Evolutionary conservation across 2,888 invertebrate genomes (phyloP), one percentile per base, ranked within the genome.

Genomic region (Actias luna): DNA sequence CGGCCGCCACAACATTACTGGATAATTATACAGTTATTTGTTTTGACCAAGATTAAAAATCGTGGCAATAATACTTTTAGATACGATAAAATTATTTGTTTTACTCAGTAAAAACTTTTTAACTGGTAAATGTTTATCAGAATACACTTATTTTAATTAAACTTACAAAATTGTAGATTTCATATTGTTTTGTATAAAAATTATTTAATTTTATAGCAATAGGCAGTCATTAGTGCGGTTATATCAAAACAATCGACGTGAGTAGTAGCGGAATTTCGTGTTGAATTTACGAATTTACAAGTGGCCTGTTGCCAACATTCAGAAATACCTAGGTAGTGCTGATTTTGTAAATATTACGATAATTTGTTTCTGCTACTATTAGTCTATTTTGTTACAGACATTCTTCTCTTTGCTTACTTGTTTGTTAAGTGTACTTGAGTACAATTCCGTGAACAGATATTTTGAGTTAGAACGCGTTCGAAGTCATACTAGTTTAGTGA

Each of bases 291-390:
- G n/a, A n/a, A n/a, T 42, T 55, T 55, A 55, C 29, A 55, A 8
- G 55, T 55, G 55, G 55, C 55, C 16, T 29, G 55, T 55, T 55
- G 55, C 55, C 55, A 55, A 55, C 16, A 55, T 29, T 29, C 55
- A 29, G 55, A 55, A 55, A 55, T 55, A 50, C 46, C 22, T 50
- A 50, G 46, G 46, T 50, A 29, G 55, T 29, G n/a, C 29, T 55
- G 55, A 55, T 55, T 55, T 55, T n/a, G 29, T 29, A 55, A 55
- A 27, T 16, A 16, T 29, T 29, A 55, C 29, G 29, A 14, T 55
- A 55, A 55, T 55, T 29, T 55, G 29, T 29, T 16, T 29, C 29
- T 29, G 29, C 29, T 55, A 55, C 55, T 55, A 55, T 55, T 55
- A 55, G n/a, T 55, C 29, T 55, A n/a, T 55, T 55, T 55, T 55